Base-by-base conservation (phyloP, 2,113 vertebrate species). In the Oreochromis tanganicae region DNA sequence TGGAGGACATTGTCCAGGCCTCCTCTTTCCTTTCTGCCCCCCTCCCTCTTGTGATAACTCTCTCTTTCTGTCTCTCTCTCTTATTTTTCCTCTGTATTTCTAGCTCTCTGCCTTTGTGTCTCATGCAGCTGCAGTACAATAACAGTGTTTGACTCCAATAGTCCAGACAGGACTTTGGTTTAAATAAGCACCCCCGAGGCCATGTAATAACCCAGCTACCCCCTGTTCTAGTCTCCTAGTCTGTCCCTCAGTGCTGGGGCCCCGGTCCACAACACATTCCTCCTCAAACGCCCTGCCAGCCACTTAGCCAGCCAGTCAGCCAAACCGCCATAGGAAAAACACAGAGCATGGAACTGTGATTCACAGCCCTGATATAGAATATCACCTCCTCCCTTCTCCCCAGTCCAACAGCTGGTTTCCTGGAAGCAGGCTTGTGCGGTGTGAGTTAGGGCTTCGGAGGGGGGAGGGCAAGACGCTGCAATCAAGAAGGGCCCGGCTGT, bases 331-430 rank as follows among this genome's bases (percentile, higher is more conserved):
- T 81, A 87, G 94, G 95, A 95, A 95, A 96, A 95, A 95, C 92
- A 91, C 94, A 93, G 93, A 94, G 94, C 93, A 93, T 93, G 94
- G 94, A 96, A 91, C 94, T 88, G 93, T 95, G 96, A 97, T 94
- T 96, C 95, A 96, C 91, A 93, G 90, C 85, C 93, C 94, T 95
- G 95, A 96, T 95, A 96, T 95, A 96, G 92, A 94, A 94, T 91
- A 93, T 89, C 94, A 91, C 93, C 93, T 89, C 93, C 92, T 91
- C 93, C 93, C 87, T 84, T 90, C 83, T 88, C 92, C 88, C 19
- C 75, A 73, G 56, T 87, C 90, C 90, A 95, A 95, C 95, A 96
- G 95, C 95, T 96, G 95, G 93, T 94, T 96, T 95, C 95, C 95
- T 95, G 94, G 95, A 96, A 95, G 88, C 88, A 86, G 88, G 90